Evolutionary conservation across 2,797 vertebrate species (phyloP).

Genomic region (Percopsis omiscomaycus): DNA sequence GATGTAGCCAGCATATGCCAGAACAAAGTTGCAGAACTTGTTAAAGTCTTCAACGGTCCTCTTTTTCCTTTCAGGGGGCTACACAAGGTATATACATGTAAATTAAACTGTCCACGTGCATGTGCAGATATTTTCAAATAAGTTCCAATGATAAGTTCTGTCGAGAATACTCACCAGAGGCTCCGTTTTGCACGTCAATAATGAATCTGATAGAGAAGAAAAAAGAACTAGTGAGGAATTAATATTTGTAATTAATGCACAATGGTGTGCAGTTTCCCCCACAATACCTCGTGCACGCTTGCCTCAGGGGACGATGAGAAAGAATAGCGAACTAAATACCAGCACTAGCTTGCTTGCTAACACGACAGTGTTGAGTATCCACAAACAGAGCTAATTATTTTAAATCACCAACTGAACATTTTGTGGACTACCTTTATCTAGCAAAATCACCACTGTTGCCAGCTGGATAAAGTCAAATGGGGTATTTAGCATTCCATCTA

Average conservation of each 20-base stretch:
- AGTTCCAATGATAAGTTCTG: background rate
- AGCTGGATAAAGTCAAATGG: too few species aligned
- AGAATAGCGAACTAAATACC: slow-evolving; percentile 20
- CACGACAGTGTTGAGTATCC: background rate
- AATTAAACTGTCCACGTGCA: slow-evolving; percentile 12
- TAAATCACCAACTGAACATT: too few species aligned
- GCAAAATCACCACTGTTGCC: too few species aligned
- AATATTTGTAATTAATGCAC: background rate
- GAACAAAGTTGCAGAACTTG: slow-evolving; percentile 93
- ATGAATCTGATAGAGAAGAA: slow-evolving; percentile 72
- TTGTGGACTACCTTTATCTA: too few species aligned
- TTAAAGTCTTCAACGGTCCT: slow-evolving; percentile 94
- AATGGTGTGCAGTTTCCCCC: background rate
- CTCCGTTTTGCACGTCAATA: slow-evolving; percentile 83
- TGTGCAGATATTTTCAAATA: background rate
- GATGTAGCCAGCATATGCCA: slow-evolving; percentile 92
- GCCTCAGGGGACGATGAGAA: slow-evolving; percentile 10
- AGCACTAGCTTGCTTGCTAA: slow-evolving; percentile 46
- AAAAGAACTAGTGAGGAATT: slow-evolving; percentile 8
- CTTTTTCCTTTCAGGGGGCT: slow-evolving; percentile 89
- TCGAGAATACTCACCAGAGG: slow-evolving; percentile 75
- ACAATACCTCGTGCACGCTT: slow-evolving; percentile 4
- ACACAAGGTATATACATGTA: slow-evolving; percentile 26
- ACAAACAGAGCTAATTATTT: too few species aligned
- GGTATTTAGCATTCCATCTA: too few species aligned